Evolutionary conservation across 1,140 invertebrate species (phyloP).

Genomic region (Drosophila baimaii): DNA sequence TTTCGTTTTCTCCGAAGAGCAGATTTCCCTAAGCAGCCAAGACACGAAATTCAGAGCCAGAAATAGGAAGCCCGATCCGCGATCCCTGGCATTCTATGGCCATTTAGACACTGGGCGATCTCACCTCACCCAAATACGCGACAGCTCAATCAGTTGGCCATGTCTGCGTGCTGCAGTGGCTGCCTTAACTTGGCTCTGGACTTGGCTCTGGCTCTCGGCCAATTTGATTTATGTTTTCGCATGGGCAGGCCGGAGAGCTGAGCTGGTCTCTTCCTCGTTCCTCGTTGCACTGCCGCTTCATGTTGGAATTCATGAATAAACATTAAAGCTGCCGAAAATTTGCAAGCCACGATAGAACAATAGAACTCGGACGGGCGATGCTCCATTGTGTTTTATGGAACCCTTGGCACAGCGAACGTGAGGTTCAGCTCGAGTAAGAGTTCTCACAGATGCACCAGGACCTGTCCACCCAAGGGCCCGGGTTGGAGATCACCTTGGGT

Average conservation of each 20-base stretch:
- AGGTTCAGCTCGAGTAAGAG: slow-evolving; percentile 66
- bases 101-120: slow-evolving; percentile 70
- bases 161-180: slow-evolving; percentile 70
- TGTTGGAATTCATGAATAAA: slow-evolving; percentile 82
- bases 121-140: slow-evolving; percentile 78
- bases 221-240: slow-evolving; percentile 71
- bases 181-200: slow-evolving; percentile 17
- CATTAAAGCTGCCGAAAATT: slow-evolving; percentile 80
- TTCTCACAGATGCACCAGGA: slow-evolving; percentile 56
- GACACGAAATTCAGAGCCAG: slow-evolving; percentile 56
- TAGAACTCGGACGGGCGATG: slow-evolving; percentile 63
- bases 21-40: slow-evolving; percentile 54
- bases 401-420: slow-evolving; percentile 60
- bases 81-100: slow-evolving; percentile 6
- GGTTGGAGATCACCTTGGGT: slow-evolving; percentile 17
- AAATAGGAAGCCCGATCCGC: slow-evolving; percentile 26
- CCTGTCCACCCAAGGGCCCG: slow-evolving; percentile 25
- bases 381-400: slow-evolving; percentile 79
- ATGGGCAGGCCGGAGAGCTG: slow-evolving; percentile 41
- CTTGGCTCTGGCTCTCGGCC: slow-evolving; percentile 38
- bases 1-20: slow-evolving; percentile 51
- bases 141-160: slow-evolving; percentile 81
- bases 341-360: slow-evolving; percentile 67
- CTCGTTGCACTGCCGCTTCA: slow-evolving; percentile 67
- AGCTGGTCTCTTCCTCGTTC: slow-evolving; percentile 71